Percentiles rank a stretch among this genome's conserved stretches.
These are phyloP conservation scores for Stenolophus ochropezus DNA, from an alignment of 2,888 invertebrate genomes.

Conservation along the genomic window DNA sequence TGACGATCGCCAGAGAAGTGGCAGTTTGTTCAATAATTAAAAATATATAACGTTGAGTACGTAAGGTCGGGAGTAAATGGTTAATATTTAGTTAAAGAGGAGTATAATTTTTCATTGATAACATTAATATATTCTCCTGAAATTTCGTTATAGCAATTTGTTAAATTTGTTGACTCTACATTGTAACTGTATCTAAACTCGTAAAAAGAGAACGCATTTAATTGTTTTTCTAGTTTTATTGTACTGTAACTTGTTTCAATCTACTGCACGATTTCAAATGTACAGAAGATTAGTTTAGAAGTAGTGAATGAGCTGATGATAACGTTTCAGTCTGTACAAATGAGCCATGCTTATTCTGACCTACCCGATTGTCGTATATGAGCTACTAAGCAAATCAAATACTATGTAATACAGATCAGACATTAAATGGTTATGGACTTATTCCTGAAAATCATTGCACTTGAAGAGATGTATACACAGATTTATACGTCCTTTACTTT, in stretches of 20 bases:
- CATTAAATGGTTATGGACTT: constrained; percentile 38
- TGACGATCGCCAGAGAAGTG: constrained; percentile 47
- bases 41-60: constrained; percentile 7
- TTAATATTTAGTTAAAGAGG: constrained; percentile 6
- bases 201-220: constrained; percentile 50
- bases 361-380: constrained; percentile 52
- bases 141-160: constrained; percentile 36
- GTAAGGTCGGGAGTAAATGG: constrained; percentile 14
- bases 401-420: constrained; percentile 28
- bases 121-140: constrained; percentile 45
- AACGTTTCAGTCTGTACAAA: constrained; percentile 47
- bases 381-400: constrained; percentile 52
- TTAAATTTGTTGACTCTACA: constrained; percentile 38
- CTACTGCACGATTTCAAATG: constrained; percentile 32
- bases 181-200: constrained; percentile 38
- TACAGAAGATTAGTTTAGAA: constrained; percentile 5
- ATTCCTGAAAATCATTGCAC: constrained; percentile 53
- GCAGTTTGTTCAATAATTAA: constrained; percentile 36
- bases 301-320: neutral
- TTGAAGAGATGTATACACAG: constrained; percentile 37
- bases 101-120: constrained; percentile 41
- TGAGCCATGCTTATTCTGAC: constrained; percentile 32
- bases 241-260: constrained; percentile 45
- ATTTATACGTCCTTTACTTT: constrained; percentile 30
- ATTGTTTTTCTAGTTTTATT: constrained; percentile 48